Conservation (phyloP, 2,888 invertebrate genomes). For the Oscheius onirici region DNA sequence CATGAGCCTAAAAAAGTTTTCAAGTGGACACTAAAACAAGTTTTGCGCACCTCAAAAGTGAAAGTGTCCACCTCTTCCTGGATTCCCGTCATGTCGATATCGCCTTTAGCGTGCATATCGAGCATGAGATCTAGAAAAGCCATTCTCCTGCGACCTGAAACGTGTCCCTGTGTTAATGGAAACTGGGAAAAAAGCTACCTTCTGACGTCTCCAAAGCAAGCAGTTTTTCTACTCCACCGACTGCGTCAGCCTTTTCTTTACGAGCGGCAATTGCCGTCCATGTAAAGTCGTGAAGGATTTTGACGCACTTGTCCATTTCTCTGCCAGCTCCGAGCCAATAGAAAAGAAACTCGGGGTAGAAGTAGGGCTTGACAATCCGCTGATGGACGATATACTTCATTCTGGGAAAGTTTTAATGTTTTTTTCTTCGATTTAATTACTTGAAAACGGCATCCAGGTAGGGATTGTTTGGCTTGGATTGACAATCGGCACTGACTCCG, state of each 20-base stretch:
- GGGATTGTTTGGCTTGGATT: conserved; percentile 60
- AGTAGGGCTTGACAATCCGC: conserved; percentile 73
- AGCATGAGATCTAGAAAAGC: conserved; percentile 74
- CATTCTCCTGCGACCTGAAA: conserved; percentile 58
- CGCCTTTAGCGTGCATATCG: conserved; percentile 69
- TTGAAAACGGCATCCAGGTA: conserved; percentile 69
- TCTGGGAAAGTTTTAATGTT: conserved; percentile 34
- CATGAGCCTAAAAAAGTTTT: conserved; percentile 79
- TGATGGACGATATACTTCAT: conserved; percentile 68
- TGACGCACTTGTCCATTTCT: conserved; percentile 72
- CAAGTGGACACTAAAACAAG: neutral
- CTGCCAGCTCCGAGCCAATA: conserved; percentile 72
- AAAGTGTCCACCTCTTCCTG: conserved; percentile 71
- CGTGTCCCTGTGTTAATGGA: neutral
- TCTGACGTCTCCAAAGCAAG: conserved; percentile 55
- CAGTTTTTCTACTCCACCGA: conserved; percentile 58
- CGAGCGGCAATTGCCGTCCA: conserved; percentile 61
- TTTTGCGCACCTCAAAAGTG: conserved; percentile 65
- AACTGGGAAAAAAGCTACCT: conserved; percentile 19
- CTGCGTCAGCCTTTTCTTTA: conserved; percentile 57
- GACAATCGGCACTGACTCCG: conserved; percentile 67
- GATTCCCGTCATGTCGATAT: conserved; percentile 66
- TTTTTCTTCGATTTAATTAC: conserved; percentile 29
- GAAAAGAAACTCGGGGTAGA: conserved; percentile 73
- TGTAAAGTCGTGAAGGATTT: conserved; percentile 74